Base-by-base conservation (phyloP, 2,797 vertebrate genomes). In the Cyprinella venusta region DNA sequence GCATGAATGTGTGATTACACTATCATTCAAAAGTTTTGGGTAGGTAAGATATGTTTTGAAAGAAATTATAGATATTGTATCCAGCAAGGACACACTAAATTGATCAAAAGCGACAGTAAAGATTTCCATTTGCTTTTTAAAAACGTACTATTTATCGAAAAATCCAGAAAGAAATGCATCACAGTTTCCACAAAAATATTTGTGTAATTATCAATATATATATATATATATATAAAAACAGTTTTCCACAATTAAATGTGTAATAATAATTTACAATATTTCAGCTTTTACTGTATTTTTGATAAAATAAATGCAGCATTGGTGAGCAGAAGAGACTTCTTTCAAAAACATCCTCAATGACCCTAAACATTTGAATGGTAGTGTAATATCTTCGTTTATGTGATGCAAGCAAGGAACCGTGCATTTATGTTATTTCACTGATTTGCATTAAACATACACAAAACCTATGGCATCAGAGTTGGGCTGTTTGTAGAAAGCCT, bases 401-500 rank as follows among this genome's bases (percentile, higher is more conserved):
- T 52, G 40, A 50, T 64, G 42, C 9, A 56, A 24, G 10, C 36
- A 69, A 71, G 4, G 30, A 18, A 24, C 64, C 5, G n/a, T 71
- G 36, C 52, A 70, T 79, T 64, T 74, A 87, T 52, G 70, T 70
- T 19, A 56, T 81, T 83, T 70, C 8, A 70, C 69, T 24, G 65
- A 76, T 80, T 61, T 65, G 80, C 33, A 92, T 89, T 92, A 95
- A 93, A 99, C 98, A 88, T 99, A 99, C 98, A 99, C 96, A 85
- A 98, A 97, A 94, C 97, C 98, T 95, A 99, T 97, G 93, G 96
- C 93, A 91, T 98, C 97, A 95, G 97, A 97, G 95, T 97, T 96
- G 94, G 97, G 97, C 94, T 99, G 98, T 95, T 98, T 96, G 97
- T 98, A 99, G 97, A 99, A 99, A 93, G 97, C 96, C 96, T 98